Base-by-base conservation (phyloP, 2,113 vertebrate genomes). In the Barbus barbus region DNA sequence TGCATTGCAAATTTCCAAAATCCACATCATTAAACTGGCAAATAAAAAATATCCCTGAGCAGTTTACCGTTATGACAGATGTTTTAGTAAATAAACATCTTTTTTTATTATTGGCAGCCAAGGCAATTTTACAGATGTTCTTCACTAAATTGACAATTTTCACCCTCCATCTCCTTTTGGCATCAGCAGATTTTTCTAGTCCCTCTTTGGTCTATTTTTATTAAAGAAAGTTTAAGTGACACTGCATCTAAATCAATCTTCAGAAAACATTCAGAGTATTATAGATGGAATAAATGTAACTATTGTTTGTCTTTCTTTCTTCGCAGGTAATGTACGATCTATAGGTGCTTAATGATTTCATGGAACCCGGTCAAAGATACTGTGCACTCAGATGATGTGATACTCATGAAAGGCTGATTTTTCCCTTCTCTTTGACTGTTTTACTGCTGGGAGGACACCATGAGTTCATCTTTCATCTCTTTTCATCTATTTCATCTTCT, bases 261-360 rank as follows among this genome's bases (percentile, higher is more conserved):
- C n/a, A n/a, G n/a, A n/a, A n/a, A n/a, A n/a, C n/a, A n/a, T n/a
- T n/a, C n/a, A n/a, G n/a, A n/a, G n/a, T n/a, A n/a, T n/a, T n/a
- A n/a, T 38, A 33, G 5, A 33, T 33, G 8, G 8, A 28, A 12
- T 51, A 33, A 36, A 81, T 83, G 13, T 56, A 33, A 44, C 48
- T 22, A 56, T 4, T 65, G 24, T 73, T 51, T 78, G 1, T 84
- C 28, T 83, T 18, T 84, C 38, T 83, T 18, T 76, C 33, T 2
- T 31, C 31, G 3, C 86, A 89, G 88, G 85, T 88, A 3, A 83
- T 83, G 36, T 85, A 89, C 56, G 63, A 88, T 78, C 28, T 88
- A 51, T 86, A 82, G 81, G 63, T 63, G 69, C 72, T 73, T 24
- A 14, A 65, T 69, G 48, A 69, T 26, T 65, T 28, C 24, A 46